Evolutionary conservation across 35 echinoderm and acorn worm genomes (phyloP).

Genomic region (Diadema setosum): DNA sequence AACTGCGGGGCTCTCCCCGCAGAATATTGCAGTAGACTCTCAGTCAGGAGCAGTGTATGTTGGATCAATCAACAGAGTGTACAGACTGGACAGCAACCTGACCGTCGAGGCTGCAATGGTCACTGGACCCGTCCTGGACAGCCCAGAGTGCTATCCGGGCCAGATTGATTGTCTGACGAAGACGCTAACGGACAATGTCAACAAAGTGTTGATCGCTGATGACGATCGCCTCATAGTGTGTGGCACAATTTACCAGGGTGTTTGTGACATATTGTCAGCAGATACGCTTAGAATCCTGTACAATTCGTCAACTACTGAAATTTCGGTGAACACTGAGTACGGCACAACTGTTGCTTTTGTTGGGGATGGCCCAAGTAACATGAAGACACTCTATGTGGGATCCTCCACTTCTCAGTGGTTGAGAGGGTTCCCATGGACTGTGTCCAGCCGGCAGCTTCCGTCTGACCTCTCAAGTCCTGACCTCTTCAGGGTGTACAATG

Average conservation of each 20-base stretch:
- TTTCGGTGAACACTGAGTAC: conserved; percentile 47
- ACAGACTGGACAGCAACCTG: conserved; percentile 67
- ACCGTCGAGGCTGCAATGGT: not conserved
- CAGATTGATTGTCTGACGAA: not conserved
- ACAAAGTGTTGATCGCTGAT: conserved; percentile 65
- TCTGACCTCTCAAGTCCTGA: not conserved
- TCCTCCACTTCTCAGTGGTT: conserved; percentile 30
- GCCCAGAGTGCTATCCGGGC: conserved; percentile 30
- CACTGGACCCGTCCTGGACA: conserved; percentile 65
- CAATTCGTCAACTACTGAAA: conserved; percentile 41
- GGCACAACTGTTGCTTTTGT: conserved; percentile 68
- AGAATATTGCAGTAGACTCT: conserved; percentile 55
- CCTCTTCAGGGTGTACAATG: not conserved
- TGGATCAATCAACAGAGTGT: conserved; percentile 70
- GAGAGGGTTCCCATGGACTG: not conserved
- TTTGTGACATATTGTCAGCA: conserved; percentile 36
- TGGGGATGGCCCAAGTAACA: not conserved
- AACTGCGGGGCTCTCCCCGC: not conserved
- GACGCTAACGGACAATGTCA: conserved; percentile 53
- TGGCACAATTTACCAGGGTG: conserved; percentile 81
- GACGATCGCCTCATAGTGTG: conserved; percentile 55
- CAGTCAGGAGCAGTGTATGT: conserved; percentile 33
- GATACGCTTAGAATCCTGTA: conserved; percentile 8
- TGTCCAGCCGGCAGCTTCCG: not conserved
- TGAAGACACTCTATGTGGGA: conserved; percentile 73